These are phyloP conservation scores for Oncorhynchus kisutch DNA, from an alignment of 2,113 vertebrate species.

Conservation along the genomic window DNA sequence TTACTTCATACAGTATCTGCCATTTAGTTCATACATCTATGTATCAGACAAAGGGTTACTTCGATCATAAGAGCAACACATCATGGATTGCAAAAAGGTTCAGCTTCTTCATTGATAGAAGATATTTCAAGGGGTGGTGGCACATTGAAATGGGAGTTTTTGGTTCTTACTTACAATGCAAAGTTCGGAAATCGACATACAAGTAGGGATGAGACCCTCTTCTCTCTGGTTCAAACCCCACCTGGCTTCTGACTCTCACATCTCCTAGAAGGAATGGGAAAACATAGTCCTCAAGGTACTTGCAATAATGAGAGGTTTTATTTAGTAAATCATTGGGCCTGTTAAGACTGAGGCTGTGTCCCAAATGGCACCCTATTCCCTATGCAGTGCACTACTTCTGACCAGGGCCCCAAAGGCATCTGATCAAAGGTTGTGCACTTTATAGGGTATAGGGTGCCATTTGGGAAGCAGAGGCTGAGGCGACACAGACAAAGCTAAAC, in stretches of 20 bases:
- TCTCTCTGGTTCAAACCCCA: slow-evolving; percentile 85
- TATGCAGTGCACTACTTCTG: too few species aligned
- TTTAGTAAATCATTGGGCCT: background rate
- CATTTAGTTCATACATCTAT: too few species aligned
- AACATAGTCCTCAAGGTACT: slow-evolving; percentile 25
- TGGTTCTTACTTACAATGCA: slow-evolving; percentile 81
- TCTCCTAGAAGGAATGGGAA: slow-evolving; percentile 75
- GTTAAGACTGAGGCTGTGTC: background rate
- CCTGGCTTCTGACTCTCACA: slow-evolving; percentile 84
- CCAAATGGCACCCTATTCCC: too few species aligned
- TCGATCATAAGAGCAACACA: too few species aligned
- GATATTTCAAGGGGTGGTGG: background rate
- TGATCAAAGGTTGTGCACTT: too few species aligned
- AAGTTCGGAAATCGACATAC: slow-evolving; percentile 85
- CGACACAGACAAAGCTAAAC: background rate
- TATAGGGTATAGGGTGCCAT: too few species aligned
- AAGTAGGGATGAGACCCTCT: slow-evolving; percentile 85
- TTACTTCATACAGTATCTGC: background rate
- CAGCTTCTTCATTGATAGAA: background rate
- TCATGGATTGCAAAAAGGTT: too few species aligned
- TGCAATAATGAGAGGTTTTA: background rate
- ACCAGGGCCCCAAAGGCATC: too few species aligned
- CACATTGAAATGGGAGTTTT: background rate
- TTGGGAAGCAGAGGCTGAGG: too few species aligned
- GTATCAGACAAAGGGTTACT: too few species aligned